Conservation (phyloP, 2,113 vertebrate species). For the Micronycteris hirsuta region DNA sequence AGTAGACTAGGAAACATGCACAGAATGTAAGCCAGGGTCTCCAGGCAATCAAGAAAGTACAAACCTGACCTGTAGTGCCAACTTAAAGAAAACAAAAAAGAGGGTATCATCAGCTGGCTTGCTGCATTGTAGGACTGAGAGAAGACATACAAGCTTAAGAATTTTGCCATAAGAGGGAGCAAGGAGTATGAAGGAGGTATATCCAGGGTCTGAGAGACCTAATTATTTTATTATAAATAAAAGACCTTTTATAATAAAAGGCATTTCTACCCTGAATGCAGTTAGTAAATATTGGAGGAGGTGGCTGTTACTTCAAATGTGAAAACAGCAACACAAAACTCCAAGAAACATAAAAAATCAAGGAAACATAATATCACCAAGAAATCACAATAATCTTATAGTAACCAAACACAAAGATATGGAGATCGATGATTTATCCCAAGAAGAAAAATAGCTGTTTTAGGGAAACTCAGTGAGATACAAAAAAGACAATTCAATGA, state of each 20-base stretch:
- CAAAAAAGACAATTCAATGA: not conserved
- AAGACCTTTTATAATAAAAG: not conserved
- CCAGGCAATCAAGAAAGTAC: not conserved
- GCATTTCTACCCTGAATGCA: not conserved
- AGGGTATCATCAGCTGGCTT: not conserved
- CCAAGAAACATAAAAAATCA: not conserved
- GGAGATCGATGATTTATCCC: not conserved
- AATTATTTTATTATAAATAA: not conserved
- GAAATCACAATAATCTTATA: not conserved
- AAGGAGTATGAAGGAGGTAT: not conserved
- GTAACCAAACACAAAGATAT: not conserved
- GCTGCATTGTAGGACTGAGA: not conserved
- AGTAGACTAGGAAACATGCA: not conserved
- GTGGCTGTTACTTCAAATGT: not conserved
- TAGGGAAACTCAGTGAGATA: not conserved
- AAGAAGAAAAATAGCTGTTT: not conserved
- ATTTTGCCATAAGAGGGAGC: not conserved
- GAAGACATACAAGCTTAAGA: not conserved
- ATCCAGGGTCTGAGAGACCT: not conserved
- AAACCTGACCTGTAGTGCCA: not conserved
- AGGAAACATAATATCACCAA: not conserved
- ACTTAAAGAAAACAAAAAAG: not conserved
- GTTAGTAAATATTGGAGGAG: not conserved
- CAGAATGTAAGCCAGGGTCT: not conserved
- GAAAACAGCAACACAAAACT: not conserved